Evolutionary conservation across 2,888 invertebrate genomes (phyloP).

Genomic region (Nineta flava): DNA sequence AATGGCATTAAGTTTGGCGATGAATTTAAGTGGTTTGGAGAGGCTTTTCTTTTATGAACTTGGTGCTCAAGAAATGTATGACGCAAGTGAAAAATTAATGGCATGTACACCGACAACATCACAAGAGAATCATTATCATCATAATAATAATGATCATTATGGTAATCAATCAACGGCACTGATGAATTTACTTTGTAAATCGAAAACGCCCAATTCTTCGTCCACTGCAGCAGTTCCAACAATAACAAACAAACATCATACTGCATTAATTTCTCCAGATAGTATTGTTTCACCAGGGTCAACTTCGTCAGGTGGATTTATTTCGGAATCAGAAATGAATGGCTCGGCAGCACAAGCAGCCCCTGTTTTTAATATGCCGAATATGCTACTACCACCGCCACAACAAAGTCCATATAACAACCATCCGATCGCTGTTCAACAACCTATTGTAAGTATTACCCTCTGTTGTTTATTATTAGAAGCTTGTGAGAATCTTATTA

Average conservation of each 20-base stretch:
- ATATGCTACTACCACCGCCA: too few relatives aligned
- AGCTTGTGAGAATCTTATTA: too few relatives aligned
- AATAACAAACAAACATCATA: not conserved
- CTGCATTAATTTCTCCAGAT: not conserved
- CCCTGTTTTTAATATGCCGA: too few relatives aligned
- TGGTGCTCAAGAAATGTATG: conserved; percentile 1
- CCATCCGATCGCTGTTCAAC: too few relatives aligned
- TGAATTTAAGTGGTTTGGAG: conserved; percentile 3
- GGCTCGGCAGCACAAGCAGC: not conserved
- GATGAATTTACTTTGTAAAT: too few relatives aligned
- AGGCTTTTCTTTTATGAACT: not conserved
- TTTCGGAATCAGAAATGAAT: not conserved
- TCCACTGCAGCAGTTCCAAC: too few relatives aligned
- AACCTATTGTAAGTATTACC: too few relatives aligned
- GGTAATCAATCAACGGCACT: not conserved
- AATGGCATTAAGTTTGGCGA: conserved; percentile 5
- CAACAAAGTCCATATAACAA: too few relatives aligned
- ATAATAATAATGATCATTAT: too few relatives aligned
- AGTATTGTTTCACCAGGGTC: not conserved
- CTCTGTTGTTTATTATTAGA: too few relatives aligned
- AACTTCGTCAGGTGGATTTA: not conserved
- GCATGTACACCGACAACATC: not conserved
- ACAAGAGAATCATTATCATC: not conserved
- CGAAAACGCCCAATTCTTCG: too few relatives aligned
- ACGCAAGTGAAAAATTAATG: not conserved